Base-by-base conservation (phyloP, 2,888 invertebrate genomes). In the Synanthedon vespiformis region DNA sequence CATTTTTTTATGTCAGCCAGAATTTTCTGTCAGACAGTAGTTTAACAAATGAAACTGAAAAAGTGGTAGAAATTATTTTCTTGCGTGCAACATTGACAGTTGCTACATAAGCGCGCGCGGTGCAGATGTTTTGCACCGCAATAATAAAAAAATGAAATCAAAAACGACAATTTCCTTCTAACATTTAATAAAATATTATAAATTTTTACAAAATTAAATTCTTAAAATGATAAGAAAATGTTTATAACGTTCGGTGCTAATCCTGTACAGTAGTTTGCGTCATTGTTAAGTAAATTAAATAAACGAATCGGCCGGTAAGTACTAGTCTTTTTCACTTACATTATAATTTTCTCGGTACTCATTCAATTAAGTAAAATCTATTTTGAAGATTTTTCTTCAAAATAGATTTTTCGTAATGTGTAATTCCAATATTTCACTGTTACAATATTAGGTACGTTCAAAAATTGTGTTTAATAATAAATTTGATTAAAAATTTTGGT, bases 21-120 rank as follows among this genome's bases (percentile, higher is more conserved):
- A 27, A 27, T 27, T 4, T 34, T 34, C 10, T 34, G 34, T 34
- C 2, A 8, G 8, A 34, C 34, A 34, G 34, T 34, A 34, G 34
- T 8, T 34, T 34, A 34, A 34, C 34, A 34, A 34, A 34, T 8
- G 8, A 34, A 8, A 34, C 2, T 8, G 2, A 10, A 34, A 34
- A 34, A 34, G 10, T 34, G 34, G 34, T 34, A 34, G 34, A 34
- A 34, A 34, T 34, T 34, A 34, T 34, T 34, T 34, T 34, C 6
- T 34, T 34, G 10, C 3, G 61, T 72, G 75, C 64, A 77, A 63
- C 74, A 63, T 67, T 54, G 68, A 40, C 67, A 79, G 79, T 79
- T 63, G 64, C 64, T 67, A 61, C 50, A 51, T 62, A 59, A 56
- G 68, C 68, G 68, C 71, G 68, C 76, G 76, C 72, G 74, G 68